These are phyloP conservation scores for Chironomus striatipennis DNA, from an alignment of 1,140 invertebrate genomes.

Conservation along the genomic window DNA sequence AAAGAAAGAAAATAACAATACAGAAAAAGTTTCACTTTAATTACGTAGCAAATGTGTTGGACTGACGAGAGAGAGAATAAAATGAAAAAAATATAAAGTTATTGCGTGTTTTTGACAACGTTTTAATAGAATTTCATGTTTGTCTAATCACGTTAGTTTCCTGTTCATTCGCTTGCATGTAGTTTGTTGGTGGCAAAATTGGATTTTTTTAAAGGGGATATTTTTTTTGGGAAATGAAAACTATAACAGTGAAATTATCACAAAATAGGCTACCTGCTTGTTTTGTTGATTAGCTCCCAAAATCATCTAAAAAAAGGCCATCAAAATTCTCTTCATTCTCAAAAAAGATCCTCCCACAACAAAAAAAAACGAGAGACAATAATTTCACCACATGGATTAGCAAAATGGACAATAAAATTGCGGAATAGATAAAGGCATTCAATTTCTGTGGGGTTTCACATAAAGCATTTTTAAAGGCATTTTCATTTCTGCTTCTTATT, in stretches of 20 bases:
- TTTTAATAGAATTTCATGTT: conserved; percentile 5
- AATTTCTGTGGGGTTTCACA: neutral
- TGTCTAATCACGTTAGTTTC: conserved; percentile 12
- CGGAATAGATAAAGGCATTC: neutral
- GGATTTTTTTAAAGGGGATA: no score
- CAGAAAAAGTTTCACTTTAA: neutral
- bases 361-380: neutral
- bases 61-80: no score
- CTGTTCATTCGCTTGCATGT: neutral
- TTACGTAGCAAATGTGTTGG: conserved; percentile 4
- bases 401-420: neutral
- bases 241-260: no score
- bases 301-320: no score
- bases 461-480: neutral
- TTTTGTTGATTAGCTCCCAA: no score
- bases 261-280: no score
- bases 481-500: neutral
- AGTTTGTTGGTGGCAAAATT: no score
- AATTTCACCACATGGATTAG: neutral
- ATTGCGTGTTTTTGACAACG: conserved; percentile 26
- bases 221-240: no score
- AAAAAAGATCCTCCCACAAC: neutral
- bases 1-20: neutral
- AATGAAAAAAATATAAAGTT: neutral
- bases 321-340: no score